Evolutionary conservation across 2,113 vertebrate species (phyloP).

Genomic region (Cyprinodon variegatus): DNA sequence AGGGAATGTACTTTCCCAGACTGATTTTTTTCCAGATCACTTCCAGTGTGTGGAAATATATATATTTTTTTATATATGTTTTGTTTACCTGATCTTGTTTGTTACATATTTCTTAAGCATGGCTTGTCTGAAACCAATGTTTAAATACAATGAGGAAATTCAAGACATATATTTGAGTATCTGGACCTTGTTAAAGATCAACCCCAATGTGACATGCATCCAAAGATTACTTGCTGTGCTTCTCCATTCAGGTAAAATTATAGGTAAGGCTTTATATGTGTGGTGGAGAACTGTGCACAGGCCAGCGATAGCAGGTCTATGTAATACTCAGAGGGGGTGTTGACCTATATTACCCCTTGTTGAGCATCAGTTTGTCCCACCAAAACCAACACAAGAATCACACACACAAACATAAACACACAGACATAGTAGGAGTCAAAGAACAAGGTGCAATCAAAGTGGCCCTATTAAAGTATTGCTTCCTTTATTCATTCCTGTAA

Average conservation of each 20-base stretch:
- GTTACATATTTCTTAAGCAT: slow-evolving; percentile 51
- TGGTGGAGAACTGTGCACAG: slow-evolving; percentile 41
- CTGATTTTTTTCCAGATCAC: slow-evolving; percentile 25
- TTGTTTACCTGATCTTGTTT: slow-evolving; percentile 36
- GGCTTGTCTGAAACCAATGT: slow-evolving; percentile 46
- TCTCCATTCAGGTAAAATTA: slow-evolving; percentile 15
- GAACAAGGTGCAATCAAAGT: slow-evolving; percentile 63
- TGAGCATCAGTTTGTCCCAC: slow-evolving; percentile 54
- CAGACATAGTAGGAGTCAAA: slow-evolving; percentile 13
- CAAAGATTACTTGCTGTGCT: slow-evolving; percentile 13
- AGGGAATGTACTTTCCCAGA: background rate
- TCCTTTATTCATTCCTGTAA: slow-evolving; percentile 72
- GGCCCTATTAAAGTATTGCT: slow-evolving; percentile 57
- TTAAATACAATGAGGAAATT: slow-evolving; percentile 40
- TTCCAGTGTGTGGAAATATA: slow-evolving; percentile 48
- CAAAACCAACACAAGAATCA: slow-evolving; percentile 15
- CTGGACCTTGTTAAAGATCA: slow-evolving; percentile 31
- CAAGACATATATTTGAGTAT: slow-evolving; percentile 32
- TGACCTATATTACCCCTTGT: slow-evolving; percentile 76
- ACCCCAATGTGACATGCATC: slow-evolving; percentile 25
- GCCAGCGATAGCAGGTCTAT: slow-evolving; percentile 44
- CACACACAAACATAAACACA: slow-evolving; percentile 25
- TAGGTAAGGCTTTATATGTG: slow-evolving; percentile 45
- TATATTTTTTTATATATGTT: slow-evolving; percentile 46
- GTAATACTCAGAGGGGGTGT: slow-evolving; percentile 66